These are phyloP conservation scores for Unio pictorum DNA, from an alignment of 2,888 invertebrate species.

Conservation along the genomic window DNA sequence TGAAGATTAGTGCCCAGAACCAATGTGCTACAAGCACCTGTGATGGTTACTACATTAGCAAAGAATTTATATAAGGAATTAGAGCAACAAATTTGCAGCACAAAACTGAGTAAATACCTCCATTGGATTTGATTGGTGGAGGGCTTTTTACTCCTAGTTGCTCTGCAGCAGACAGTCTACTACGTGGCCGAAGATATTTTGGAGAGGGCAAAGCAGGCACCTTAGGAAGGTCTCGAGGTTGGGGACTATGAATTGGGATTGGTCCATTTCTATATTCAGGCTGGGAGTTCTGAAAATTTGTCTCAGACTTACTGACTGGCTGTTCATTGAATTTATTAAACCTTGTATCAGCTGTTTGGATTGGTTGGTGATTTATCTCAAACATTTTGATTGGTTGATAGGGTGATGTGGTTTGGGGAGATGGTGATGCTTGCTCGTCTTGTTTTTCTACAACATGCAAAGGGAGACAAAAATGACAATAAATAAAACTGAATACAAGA, in stretches of 20 bases:
- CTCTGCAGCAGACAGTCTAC: constrained; percentile 54
- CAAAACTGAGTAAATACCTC: constrained; percentile 32
- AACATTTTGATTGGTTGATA: constrained; percentile 43
- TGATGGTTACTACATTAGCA: no score
- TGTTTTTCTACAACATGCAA: constrained; percentile 48
- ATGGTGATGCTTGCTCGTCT: constrained; percentile 17
- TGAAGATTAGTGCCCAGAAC: no score
- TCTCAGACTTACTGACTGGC: constrained; percentile 18
- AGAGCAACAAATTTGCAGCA: constrained; percentile 1
- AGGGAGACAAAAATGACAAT: constrained; percentile 17
- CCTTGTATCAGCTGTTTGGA: constrained; percentile 30
- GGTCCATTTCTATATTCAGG: constrained; percentile 26
- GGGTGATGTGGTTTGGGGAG: constrained; percentile 31
- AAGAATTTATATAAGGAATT: no score
- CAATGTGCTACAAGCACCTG: no score
- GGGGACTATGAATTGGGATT: constrained; percentile 33
- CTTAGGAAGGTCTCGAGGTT: constrained; percentile 28
- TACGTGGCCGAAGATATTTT: constrained; percentile 22
- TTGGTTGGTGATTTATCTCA: constrained; percentile 37
- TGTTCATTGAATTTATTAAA: constrained; percentile 16
- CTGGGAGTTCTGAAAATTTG: constrained; percentile 15
- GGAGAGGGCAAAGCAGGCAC: constrained; percentile 10
- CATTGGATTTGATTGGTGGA: constrained; percentile 45
- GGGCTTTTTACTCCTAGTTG: constrained; percentile 58
- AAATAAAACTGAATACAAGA: constrained; percentile 15